Percentiles rank a stretch among this genome's conserved stretches.
These are phyloP conservation scores for Trachurus trachurus DNA, from an alignment of 2,797 vertebrate genomes.

Conservation along the genomic window DNA sequence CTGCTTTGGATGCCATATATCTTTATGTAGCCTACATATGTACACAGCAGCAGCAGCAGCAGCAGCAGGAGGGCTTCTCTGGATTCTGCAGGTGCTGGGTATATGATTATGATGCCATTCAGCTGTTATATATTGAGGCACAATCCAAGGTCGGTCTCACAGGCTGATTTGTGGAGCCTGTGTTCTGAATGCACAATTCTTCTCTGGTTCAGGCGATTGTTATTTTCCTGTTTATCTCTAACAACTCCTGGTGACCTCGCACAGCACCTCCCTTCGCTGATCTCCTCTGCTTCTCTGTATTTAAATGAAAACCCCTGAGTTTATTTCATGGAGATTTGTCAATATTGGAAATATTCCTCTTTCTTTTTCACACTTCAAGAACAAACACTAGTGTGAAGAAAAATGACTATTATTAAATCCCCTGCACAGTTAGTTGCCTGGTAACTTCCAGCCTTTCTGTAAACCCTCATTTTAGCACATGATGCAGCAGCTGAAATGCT, in stretches of 20 bases:
- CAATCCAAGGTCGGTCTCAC: constrained; percentile 33
- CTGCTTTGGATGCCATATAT: constrained; percentile 12
- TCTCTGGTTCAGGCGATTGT: not conserved
- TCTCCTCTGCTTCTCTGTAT: not conserved
- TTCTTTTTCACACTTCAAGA: constrained; percentile 29
- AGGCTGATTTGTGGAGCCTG: constrained; percentile 21
- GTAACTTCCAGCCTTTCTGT: constrained; percentile 52
- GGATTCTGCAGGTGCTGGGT: constrained; percentile 16
- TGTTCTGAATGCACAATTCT: constrained; percentile 25
- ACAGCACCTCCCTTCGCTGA: not conserved
- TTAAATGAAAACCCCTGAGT: not conserved
- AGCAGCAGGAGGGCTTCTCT: not conserved
- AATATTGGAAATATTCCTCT: not conserved
- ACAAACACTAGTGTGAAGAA: constrained; percentile 25
- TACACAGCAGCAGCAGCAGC: constrained; percentile 5
- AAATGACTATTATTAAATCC: constrained; percentile 44
- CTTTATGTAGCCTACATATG: constrained; percentile 15
- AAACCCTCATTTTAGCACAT: not conserved
- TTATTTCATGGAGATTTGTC: constrained; percentile 8
- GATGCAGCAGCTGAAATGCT: not conserved
- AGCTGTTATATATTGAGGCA: constrained; percentile 16
- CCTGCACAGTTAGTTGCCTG: constrained; percentile 61
- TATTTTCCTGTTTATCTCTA: constrained; percentile 11
- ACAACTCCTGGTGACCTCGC: constrained; percentile 9
- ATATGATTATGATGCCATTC: constrained; percentile 32